phyloP scores from a whole-genome alignment of 2,113 vertebrate species.

The Ictalurus furcatus region DNA sequence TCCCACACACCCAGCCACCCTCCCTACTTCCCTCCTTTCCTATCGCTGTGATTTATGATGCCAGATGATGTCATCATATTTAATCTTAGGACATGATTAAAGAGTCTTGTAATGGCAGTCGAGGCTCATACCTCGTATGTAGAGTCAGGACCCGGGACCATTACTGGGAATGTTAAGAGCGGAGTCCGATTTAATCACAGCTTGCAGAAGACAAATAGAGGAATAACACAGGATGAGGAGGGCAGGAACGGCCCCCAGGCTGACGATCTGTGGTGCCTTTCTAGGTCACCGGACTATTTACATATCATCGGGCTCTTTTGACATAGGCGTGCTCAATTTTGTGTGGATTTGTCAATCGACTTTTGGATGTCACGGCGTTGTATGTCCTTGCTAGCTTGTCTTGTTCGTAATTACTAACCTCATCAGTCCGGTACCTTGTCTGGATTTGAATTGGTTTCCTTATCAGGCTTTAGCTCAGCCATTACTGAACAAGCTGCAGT shows the following conservation, averaged over 20 bases:
- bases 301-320: background rate
- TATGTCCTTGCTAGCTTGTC: background rate
- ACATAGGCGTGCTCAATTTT: background rate
- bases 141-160: background rate
- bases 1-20: too few species aligned
- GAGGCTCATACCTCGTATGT: background rate
- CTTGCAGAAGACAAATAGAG: background rate
- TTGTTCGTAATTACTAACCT: background rate
- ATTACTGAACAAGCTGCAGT: slow-evolving; percentile 5
- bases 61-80: slow-evolving; percentile 27
- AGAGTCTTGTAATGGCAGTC: background rate
- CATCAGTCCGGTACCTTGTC: background rate
- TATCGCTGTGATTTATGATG: background rate
- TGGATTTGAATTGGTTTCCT: background rate
- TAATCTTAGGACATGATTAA: slow-evolving; percentile 10
- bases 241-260: background rate
- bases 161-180: background rate
- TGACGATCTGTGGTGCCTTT: slow-evolving; percentile 25
- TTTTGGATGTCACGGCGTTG: background rate
- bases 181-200: background rate
- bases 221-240: background rate
- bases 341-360: background rate
- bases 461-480: slow-evolving; percentile 8
- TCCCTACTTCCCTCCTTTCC: background rate
- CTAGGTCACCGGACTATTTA: slow-evolving; percentile 26